Percentiles rank a stretch among this genome's conserved stretches.
Evolutionary conservation across 2,888 invertebrate species (phyloP).

Genomic region (Herminia tarsipennalis): DNA sequence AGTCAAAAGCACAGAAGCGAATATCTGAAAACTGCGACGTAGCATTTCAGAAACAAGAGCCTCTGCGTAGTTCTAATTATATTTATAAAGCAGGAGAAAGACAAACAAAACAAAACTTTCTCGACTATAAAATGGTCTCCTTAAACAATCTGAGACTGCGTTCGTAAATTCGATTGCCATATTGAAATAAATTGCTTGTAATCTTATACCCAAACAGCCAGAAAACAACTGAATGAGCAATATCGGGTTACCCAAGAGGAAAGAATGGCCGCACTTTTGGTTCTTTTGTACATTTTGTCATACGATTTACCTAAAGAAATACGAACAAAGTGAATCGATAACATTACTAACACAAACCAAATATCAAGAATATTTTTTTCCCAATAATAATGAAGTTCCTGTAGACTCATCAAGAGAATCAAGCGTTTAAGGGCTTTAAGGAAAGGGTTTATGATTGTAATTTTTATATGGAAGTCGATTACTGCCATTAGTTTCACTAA

Average conservation of each 20-base stretch:
- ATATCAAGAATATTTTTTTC: conserved; percentile 36
- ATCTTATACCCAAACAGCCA: conserved; percentile 84
- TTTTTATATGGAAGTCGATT: conserved; percentile 74
- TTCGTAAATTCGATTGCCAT: conserved; percentile 81
- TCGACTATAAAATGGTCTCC: conserved; percentile 63
- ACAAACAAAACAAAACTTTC: conserved; percentile 61
- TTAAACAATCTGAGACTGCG: conserved; percentile 65
- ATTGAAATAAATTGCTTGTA: conserved; percentile 84
- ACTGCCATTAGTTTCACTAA: conserved; percentile 81
- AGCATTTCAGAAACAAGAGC: too few relatives aligned
- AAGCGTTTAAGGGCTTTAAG: conserved; percentile 51
- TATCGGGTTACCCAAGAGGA: conserved; percentile 76
- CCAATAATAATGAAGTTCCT: conserved; percentile 46
- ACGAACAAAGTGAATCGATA: conserved; percentile 40
- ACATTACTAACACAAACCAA: conserved; percentile 34
- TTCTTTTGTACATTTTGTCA: conserved; percentile 70
- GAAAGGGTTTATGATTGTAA: conserved; percentile 64
- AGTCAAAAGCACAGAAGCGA: too few relatives aligned
- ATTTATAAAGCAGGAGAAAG: conserved; percentile 29
- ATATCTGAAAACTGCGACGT: too few relatives aligned
- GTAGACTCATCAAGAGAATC: conserved; percentile 51
- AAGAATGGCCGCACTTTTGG: conserved; percentile 69
- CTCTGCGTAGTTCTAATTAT: conserved; percentile 26
- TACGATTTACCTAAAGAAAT: conserved; percentile 51
- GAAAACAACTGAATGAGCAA: conserved; percentile 82